phyloP scores from a whole-genome alignment of 2,113 vertebrate genomes.

The Petromus typicus region DNA sequence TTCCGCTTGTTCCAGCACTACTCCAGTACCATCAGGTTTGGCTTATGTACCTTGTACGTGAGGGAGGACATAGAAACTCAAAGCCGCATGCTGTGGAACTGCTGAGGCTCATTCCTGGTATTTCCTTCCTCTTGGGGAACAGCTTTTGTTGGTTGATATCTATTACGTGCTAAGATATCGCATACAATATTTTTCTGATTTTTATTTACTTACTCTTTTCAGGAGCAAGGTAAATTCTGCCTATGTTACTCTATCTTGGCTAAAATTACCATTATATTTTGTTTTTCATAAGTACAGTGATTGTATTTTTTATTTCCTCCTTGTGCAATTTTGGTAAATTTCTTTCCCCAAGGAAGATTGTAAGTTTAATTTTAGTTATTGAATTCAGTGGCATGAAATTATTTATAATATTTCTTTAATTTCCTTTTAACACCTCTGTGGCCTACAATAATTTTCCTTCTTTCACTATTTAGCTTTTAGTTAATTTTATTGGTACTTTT shows the following conservation, averaged over 20 bases:
- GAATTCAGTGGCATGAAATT: conserved; percentile 1
- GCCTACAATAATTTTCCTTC: neutral
- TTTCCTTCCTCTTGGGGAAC: neutral
- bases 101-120: neutral
- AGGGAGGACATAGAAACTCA: neutral
- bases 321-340: neutral
- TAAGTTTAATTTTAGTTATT: neutral
- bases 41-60: neutral
- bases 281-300: neutral
- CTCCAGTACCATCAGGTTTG: neutral
- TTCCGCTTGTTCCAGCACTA: neutral
- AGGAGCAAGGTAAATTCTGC: neutral
- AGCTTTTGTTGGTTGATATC: neutral
- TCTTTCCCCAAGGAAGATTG: neutral
- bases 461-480: neutral
- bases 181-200: neutral
- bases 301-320: neutral
- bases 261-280: neutral
- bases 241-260: neutral
- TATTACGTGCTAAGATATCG: neutral
- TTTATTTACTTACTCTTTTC: neutral
- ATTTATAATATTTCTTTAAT: neutral
- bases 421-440: neutral
- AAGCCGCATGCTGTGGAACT: neutral
- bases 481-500: too few species aligned